phyloP scores from a whole-genome alignment of 2,888 invertebrate genomes.

The Cheilosia urbana region DNA sequence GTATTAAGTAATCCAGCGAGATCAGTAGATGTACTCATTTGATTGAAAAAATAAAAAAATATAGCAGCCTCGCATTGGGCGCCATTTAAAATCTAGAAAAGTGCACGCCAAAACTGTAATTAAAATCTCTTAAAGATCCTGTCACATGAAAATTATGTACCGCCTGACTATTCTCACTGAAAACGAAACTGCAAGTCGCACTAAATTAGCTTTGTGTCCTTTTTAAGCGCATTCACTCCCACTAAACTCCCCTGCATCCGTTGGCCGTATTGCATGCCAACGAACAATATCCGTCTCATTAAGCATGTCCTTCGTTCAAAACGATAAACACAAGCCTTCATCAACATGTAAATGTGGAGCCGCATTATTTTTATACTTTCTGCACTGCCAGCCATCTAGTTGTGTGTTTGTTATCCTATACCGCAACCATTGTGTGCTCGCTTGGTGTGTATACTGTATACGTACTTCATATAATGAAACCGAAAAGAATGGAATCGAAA shows the following conservation, averaged over 20 bases:
- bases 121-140: background rate
- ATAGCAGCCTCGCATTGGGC: background rate
- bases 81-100: background rate
- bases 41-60: no score
- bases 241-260: conserved; percentile 33
- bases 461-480: conserved; percentile 10
- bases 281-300: conserved; percentile 72
- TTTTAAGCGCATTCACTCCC: background rate
- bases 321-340: conserved; percentile 65
- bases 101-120: background rate
- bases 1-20: no score
- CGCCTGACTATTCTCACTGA: background rate
- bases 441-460: background rate
- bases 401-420: conserved; percentile 20
- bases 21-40: no score
- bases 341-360: conserved; percentile 48
- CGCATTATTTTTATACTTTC: conserved; percentile 48
- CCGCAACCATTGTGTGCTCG: conserved; percentile 1
- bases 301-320: conserved; percentile 67
- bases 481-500: background rate
- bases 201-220: background rate
- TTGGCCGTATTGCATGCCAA: conserved; percentile 62
- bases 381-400: conserved; percentile 9
- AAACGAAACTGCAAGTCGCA: background rate
- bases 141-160: background rate